phyloP scores from a whole-genome alignment of 2,797 vertebrate species.

The Jordanella pulchra region DNA sequence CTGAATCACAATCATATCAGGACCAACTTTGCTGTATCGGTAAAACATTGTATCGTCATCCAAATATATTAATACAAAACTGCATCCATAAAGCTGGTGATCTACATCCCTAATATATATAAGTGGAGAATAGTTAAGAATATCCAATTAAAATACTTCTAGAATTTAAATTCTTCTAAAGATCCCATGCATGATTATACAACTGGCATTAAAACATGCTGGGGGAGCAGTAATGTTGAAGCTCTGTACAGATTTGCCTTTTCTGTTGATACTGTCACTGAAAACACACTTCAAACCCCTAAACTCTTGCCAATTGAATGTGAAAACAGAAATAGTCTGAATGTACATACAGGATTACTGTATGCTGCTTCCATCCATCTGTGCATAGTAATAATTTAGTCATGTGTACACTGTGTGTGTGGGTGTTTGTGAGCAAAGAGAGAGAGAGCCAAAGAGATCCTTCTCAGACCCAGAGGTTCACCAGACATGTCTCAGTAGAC shows the following conservation, averaged over 20 bases:
- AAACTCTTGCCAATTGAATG: neutral
- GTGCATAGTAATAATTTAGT: neutral
- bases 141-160: neutral
- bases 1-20: no score
- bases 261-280: neutral
- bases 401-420: neutral
- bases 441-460: constrained; percentile 37
- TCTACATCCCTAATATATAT: no score
- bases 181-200: neutral
- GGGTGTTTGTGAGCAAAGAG: neutral
- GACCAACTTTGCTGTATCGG: no score
- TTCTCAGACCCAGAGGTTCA: constrained; percentile 31
- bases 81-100: no score
- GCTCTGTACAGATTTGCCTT: neutral
- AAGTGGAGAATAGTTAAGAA: no score
- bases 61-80: no score
- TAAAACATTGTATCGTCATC: no score
- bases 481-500: constrained; percentile 59
- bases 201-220: neutral
- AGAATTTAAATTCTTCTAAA: neutral
- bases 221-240: neutral
- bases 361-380: neutral
- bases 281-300: neutral
- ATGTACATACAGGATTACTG: neutral
- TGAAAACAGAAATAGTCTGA: neutral